Base-by-base conservation (phyloP, 2,888 invertebrate species). In the Synanthedon myopaeformis region DNA sequence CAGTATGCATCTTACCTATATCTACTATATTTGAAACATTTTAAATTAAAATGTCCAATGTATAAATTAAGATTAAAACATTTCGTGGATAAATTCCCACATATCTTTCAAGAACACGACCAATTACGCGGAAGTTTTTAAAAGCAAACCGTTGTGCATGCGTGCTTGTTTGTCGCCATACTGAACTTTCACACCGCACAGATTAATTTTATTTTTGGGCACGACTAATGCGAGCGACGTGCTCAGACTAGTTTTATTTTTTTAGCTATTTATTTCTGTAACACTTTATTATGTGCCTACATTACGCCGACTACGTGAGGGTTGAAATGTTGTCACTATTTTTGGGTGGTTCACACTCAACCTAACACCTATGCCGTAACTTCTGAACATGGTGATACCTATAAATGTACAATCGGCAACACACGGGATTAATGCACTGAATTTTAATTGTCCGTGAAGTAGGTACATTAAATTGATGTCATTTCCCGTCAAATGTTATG, bases 201-300 rank as follows among this genome's bases (percentile, higher is more conserved):
- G 71, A 83, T 82, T 81, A 79, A 79, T 82, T 79, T 82, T 81
- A 85, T 83, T 84, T 84, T 83, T 75, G 74, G 75, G 62, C 67
- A 58, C 65, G 58, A 62, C 72, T 79, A 82, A 81, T 75, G 77
- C 69, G 65, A 62, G 63, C 70, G 75, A 76, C 78, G 79, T 72
- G 74, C 76, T 69, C 70, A 64, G 70, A 71, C 74, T 72, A 67
- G 69, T 78, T 70, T 76, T 72, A 72, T 63, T 76, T 81, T 79
- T 80, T 76, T 70, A 23, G 61, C 72, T 70, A 76, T 76, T 76
- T 82, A 79, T 82, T 82, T 76, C 74, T 70, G 82, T 75, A 74
- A 73, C 79, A 12, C 72, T 76, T 74, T 75, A 77, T 77, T 73
- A 79, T 74, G 73, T 75, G 73, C 72, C 72, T 72, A 79, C 73